These are phyloP conservation scores for Lota lota DNA, from an alignment of 2,113 vertebrate species.

Conservation along the genomic window DNA sequence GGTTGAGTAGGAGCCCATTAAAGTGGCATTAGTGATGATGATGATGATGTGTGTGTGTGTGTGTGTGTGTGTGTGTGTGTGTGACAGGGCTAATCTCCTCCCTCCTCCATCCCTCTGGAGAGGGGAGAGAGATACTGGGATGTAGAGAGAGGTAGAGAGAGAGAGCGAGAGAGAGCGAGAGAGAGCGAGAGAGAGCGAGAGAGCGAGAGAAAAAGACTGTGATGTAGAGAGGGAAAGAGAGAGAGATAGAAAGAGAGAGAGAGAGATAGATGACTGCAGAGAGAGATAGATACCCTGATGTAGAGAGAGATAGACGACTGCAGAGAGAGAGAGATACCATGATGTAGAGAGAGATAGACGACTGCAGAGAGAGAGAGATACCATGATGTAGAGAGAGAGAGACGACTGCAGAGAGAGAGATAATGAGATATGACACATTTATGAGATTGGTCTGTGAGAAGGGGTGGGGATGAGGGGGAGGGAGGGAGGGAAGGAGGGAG, in stretches of 20 bases:
- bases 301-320: neutral
- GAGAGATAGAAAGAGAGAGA: no score
- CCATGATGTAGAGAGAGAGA: neutral
- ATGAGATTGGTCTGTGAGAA: conserved; percentile 51
- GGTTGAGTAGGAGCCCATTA: conserved; percentile 21
- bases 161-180: conserved; percentile 19
- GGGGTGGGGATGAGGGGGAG: conserved; percentile 11
- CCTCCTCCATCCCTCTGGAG: conserved; percentile 40
- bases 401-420: no score
- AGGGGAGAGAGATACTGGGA: conserved; percentile 20
- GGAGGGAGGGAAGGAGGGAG: conserved; percentile 43
- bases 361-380: no score
- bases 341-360: no score
- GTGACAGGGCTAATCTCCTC: conserved; percentile 40
- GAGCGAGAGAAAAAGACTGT: no score
- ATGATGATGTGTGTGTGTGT: neutral
- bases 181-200: conserved; percentile 38
- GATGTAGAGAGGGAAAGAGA: no score
- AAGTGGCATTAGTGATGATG: conserved; percentile 35
- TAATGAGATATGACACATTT: conserved; percentile 72
- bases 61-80: conserved; percentile 15
- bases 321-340: neutral
- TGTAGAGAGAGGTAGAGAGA: conserved; percentile 28
- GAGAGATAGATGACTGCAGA: no score
- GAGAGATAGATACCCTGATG: conserved; percentile 1